Base-by-base conservation (phyloP, 2,113 vertebrate species). In the Seriola quinqueradiata region DNA sequence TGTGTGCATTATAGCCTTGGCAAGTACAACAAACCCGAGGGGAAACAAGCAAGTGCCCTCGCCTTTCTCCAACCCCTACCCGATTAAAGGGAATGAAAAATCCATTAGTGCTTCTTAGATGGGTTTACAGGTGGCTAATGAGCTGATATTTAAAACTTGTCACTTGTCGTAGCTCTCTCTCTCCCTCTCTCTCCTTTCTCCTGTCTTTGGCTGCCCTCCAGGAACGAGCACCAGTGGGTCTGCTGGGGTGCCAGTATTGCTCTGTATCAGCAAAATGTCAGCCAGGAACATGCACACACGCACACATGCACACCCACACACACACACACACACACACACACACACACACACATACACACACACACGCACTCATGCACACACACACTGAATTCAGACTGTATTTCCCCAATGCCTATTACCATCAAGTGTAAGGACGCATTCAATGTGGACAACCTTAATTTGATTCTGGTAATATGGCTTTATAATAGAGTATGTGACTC, bases 101-200 rank as follows among this genome's bases (percentile, higher is more conserved):
- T 92, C 92, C 82, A 93, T 86, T 76, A 86, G 70, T 19, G 19
- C 80, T 90, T 85, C 84, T 91, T 89, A 89, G 86, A 83, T 70
- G 52, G 74, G 70, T 91, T 91, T 91, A 90, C 86, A 92, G 83
- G 87, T 92, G 83, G 89, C 86, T 89, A 91, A 92, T 92, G 91
- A 92, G 81, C 76, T 89, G 89, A 93, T 92, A 91, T 93, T 92
- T 92, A 90, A 92, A 92, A 85, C 83, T 55, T 88, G 85, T 76
- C 69, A 87, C 85, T 85, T 52, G 60, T 57, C 8, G 1, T 70
- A 12, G 67, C 65, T 42, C 75, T 58, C 50, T 64, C 74, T 34
- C 50, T 70, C 36, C 5, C 38, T 34, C 40, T 5, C 11, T 59
- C 28, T 25, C 13, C 55, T 28, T 12, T 57, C 25, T 16, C 28